Evolutionary conservation across 2,797 vertebrate species (phyloP).

Genomic region (Simalia tracyae): DNA sequence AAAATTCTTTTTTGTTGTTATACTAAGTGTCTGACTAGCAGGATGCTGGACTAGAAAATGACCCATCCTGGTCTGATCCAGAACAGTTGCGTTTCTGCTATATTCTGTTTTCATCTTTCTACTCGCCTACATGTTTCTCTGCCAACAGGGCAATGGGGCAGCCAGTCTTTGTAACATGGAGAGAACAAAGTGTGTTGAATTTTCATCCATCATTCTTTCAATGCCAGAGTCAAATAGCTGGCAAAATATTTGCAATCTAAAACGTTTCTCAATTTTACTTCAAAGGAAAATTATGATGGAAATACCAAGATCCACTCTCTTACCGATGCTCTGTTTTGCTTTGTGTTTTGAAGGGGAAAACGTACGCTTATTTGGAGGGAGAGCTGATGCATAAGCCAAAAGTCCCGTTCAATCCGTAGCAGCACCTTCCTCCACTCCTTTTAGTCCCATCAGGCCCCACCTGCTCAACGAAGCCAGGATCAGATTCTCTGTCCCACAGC

Average conservation of each 20-base stretch:
- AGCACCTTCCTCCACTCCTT: neutral
- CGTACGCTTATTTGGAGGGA: no score
- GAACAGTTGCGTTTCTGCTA: neutral
- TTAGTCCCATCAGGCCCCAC: neutral
- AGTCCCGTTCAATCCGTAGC: neutral
- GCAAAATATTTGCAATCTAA: neutral
- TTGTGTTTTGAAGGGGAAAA: neutral
- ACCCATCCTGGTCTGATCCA: neutral
- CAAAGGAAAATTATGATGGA: rapidly evolving
- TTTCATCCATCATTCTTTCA: neutral
- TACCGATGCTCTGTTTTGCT: neutral
- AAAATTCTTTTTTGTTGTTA: neutral
- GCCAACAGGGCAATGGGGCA: neutral
- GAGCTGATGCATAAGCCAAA: neutral
- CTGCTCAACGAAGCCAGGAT: neutral
- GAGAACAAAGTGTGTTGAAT: neutral
- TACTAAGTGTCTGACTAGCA: neutral
- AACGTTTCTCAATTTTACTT: neutral
- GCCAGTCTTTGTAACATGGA: neutral
- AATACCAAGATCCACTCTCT: neutral
- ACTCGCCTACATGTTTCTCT: neutral
- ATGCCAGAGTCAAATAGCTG: neutral
- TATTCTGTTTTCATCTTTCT: neutral
- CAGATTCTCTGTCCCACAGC: neutral
- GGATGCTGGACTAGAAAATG: neutral